phyloP scores from a whole-genome alignment of 2,113 vertebrate genomes.

The Sciurus niger region DNA sequence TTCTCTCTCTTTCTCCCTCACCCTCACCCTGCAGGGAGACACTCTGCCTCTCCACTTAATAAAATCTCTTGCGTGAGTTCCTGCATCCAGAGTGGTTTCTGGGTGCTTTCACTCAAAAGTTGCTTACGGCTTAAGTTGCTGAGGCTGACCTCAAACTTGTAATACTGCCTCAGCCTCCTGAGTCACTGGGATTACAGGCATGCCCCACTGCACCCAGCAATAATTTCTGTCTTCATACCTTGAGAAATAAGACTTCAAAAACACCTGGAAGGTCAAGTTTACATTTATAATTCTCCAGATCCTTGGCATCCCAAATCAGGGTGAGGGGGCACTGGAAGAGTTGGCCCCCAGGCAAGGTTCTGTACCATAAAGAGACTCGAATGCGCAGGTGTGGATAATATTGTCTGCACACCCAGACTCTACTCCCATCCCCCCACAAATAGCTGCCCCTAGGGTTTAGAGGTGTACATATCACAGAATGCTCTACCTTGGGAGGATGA shows the following conservation, averaged over 20 bases:
- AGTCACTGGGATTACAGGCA: not conserved
- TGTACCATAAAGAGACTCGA: not conserved
- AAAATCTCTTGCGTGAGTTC: too few relatives aligned
- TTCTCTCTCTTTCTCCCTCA: too few relatives aligned
- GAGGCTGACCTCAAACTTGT: not conserved
- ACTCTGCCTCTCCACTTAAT: too few relatives aligned
- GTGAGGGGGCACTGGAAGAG: not conserved
- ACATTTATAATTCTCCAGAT: constrained; percentile 20
- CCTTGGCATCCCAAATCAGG: not conserved
- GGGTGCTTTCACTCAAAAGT: not conserved
- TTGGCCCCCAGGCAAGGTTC: not conserved
- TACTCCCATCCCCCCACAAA: too few relatives aligned
- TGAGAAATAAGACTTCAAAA: constrained; percentile 46
- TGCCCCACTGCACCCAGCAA: not conserved
- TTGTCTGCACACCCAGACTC: not conserved
- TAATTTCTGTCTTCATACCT: not conserved
- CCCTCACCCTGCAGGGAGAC: too few relatives aligned
- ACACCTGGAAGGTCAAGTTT: not conserved
- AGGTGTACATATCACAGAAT: not conserved
- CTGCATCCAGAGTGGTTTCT: too few relatives aligned
- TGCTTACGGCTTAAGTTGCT: too few relatives aligned
- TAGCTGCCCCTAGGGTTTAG: not conserved
- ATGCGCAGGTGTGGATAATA: not conserved
- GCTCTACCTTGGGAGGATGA: not conserved
- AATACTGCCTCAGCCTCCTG: not conserved